A percentile compares a stretch with the other conserved stretches of the same genome.
Conservation (phyloP, 2,888 invertebrate species). For the Cistogaster globosa region DNA sequence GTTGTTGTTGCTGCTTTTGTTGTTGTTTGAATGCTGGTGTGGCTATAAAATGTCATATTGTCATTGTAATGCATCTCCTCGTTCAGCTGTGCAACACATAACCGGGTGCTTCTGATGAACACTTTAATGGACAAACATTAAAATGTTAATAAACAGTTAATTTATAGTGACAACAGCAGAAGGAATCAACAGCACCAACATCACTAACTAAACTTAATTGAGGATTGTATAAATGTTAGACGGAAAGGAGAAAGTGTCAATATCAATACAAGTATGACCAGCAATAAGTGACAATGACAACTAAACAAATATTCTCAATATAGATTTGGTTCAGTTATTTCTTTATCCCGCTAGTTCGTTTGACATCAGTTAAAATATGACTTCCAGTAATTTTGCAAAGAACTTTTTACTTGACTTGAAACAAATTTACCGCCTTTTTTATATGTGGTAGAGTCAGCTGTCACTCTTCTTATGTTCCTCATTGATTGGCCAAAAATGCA, state of each 20-base stretch:
- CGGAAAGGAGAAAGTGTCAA: conserved; percentile 7
- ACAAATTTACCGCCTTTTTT: no score
- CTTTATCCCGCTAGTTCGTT: not conserved
- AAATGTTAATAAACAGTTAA: conserved; percentile 50
- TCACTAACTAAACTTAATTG: not conserved
- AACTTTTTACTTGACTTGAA: no score
- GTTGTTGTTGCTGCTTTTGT: not conserved
- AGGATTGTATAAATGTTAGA: not conserved
- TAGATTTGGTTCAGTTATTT: not conserved
- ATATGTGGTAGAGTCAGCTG: no score
- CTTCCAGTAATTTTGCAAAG: not conserved
- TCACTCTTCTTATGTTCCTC: no score
- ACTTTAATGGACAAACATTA: conserved; percentile 47
- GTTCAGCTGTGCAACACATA: conserved; percentile 10
- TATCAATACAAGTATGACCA: conserved; percentile 22
- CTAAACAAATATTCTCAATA: conserved; percentile 3
- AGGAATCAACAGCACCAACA: not conserved
- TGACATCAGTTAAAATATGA: not conserved
- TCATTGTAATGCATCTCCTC: not conserved
- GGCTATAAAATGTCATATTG: not conserved
- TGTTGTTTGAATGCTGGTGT: not conserved
- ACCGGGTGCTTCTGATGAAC: conserved; percentile 10
- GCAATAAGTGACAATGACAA: conserved; percentile 11
- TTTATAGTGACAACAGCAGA: conserved; percentile 33
- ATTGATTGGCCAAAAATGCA: no score